A percentile compares a stretch with the other conserved stretches of the same genome.
Evolutionary conservation across 1,140 invertebrate genomes (phyloP).

Genomic region (Portunus trituberculatus): DNA sequence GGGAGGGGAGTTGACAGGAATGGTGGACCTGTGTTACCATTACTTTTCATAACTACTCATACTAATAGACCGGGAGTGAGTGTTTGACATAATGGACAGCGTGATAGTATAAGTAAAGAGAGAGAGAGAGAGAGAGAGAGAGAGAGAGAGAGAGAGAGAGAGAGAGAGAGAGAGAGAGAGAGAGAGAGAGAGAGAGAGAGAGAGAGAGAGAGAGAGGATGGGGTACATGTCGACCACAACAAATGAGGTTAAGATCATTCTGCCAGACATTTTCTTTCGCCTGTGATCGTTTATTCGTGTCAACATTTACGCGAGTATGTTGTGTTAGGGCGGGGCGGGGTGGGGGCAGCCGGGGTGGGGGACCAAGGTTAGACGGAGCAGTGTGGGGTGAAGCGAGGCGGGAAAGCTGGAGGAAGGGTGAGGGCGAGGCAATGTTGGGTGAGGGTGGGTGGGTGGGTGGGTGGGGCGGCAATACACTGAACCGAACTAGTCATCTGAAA

Average conservation of each 20-base stretch:
- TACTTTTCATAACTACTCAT: not conserved
- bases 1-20: no score
- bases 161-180: conserved; percentile 47
- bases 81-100: not conserved
- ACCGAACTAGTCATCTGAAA: not conserved
- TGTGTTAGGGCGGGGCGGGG: conserved; percentile 28
- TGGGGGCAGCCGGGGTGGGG: not conserved
- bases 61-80: conserved; percentile 23
- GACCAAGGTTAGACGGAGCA: no score
- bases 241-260: conserved; percentile 46
- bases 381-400: not conserved
- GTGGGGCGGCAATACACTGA: not conserved
- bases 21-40: no score
- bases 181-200: conserved; percentile 50
- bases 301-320: conserved; percentile 54
- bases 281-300: conserved; percentile 51
- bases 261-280: conserved; percentile 41
- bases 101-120: not conserved
- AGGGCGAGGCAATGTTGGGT: not conserved
- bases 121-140: conserved; percentile 44
- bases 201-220: not conserved
- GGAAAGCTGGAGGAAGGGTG: not conserved
- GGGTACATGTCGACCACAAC: conserved; percentile 5
- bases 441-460: not conserved
- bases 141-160: conserved; percentile 54